phyloP scores from a whole-genome alignment of 2,888 invertebrate genomes.

The Pogonocherus hispidulus region DNA sequence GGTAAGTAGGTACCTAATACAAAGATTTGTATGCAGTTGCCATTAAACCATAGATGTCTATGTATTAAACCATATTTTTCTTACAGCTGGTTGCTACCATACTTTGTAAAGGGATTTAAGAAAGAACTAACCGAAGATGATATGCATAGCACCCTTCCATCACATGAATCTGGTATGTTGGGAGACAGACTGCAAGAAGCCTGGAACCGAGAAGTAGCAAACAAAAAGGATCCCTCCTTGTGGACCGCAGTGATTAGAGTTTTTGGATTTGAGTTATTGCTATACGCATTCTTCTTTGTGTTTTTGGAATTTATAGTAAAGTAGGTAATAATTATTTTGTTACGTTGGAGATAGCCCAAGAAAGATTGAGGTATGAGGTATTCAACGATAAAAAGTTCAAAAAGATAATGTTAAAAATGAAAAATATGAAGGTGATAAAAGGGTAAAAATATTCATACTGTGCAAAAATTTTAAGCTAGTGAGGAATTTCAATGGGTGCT shows the following conservation, averaged over 20 bases:
- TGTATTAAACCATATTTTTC: constrained; percentile 57
- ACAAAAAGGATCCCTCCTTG: constrained; percentile 54
- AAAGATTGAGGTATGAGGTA: too few species aligned
- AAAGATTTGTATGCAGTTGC: too few species aligned
- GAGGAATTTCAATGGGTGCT: too few species aligned
- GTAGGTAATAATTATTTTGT: constrained; percentile 40
- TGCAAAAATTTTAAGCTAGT: too few species aligned
- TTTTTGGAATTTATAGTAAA: constrained; percentile 42
- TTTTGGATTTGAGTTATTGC: constrained; percentile 51
- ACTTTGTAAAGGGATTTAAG: constrained; percentile 68
- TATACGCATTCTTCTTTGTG: constrained; percentile 38
- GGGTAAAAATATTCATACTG: too few species aligned
- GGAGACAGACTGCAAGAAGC: constrained; percentile 65
- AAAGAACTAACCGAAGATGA: constrained; percentile 69
- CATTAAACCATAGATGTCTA: too few species aligned
- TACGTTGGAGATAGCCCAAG: too few species aligned
- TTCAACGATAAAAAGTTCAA: too few species aligned
- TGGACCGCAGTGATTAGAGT: constrained; percentile 54
- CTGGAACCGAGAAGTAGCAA: constrained; percentile 54
- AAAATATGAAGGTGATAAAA: too few species aligned
- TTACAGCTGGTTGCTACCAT: constrained; percentile 69
- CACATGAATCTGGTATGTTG: constrained; percentile 66
- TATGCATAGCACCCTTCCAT: constrained; percentile 67
- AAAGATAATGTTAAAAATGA: too few species aligned
- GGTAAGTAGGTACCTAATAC: constrained; percentile 44